Percentiles rank a stretch among this genome's conserved stretches.
These are phyloP conservation scores for Salvator merianae DNA, from an alignment of 2,113 vertebrate genomes.

Conservation along the genomic window DNA sequence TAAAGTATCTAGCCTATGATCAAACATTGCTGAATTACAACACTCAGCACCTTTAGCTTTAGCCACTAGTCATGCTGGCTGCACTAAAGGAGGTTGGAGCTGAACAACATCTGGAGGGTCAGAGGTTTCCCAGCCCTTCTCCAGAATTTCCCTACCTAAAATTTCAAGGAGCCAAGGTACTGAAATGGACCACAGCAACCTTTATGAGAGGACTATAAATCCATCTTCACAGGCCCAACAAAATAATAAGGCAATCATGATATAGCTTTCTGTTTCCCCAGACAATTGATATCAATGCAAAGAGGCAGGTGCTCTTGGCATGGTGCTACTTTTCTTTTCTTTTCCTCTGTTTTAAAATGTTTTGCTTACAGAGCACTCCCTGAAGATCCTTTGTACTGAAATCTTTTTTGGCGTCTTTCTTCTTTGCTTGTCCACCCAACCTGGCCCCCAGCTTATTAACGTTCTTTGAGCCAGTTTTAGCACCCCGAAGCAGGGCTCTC, in stretches of 20 bases:
- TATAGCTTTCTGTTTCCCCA: conserved; percentile 25
- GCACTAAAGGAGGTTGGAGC: neutral
- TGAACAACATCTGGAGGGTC: neutral
- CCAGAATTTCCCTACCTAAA: neutral
- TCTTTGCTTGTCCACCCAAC: neutral
- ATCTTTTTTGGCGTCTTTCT: conserved; percentile 42
- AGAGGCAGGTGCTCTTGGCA: conserved; percentile 71
- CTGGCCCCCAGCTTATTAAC: conserved; percentile 34
- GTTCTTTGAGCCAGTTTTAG: conserved; percentile 55
- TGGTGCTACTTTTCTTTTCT: conserved; percentile 43
- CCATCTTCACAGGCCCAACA: neutral
- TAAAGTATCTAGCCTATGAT: no score
- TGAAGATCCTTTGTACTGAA: conserved; percentile 72
- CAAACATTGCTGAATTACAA: neutral
- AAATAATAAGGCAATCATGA: neutral
- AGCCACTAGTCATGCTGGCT: neutral
- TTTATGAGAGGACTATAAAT: no score
- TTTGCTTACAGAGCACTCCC: conserved; percentile 71
- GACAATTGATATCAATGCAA: conserved; percentile 54
- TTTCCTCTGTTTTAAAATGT: neutral
- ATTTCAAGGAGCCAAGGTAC: neutral
- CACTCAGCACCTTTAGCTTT: neutral
- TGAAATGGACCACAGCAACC: neutral
- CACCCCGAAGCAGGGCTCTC: conserved; percentile 38
- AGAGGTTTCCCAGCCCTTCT: neutral